Evolutionary conservation across 2,113 vertebrate species (phyloP).

Genomic region (Pedionomus torquatus): DNA sequence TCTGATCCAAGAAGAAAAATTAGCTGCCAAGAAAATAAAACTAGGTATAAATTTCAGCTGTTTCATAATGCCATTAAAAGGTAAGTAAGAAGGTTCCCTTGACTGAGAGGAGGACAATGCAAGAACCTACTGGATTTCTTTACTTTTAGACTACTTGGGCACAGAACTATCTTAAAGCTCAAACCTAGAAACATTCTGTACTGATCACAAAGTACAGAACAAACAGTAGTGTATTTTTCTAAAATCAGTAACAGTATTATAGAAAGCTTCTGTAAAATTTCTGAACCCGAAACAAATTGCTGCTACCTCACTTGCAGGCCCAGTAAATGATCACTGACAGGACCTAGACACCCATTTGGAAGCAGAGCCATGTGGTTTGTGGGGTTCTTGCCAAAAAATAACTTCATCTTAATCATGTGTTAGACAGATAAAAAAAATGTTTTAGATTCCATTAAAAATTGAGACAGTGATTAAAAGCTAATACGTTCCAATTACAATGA

Average conservation of each 20-base stretch:
- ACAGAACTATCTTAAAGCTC: background rate
- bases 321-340: background rate
- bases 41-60: background rate
- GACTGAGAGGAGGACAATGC: background rate
- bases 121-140: background rate
- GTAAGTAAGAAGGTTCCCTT: background rate
- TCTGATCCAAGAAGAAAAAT: background rate
- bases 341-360: background rate
- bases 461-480: background rate
- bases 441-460: background rate
- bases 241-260: background rate
- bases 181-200: background rate
- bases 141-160: background rate
- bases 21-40: background rate
- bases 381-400: background rate
- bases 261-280: background rate
- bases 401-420: background rate
- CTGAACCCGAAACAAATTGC: background rate
- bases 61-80: background rate
- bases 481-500: background rate
- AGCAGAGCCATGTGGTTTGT: background rate
- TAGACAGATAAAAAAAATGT: background rate
- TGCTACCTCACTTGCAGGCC: background rate
- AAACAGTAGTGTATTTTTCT: background rate
- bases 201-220: background rate